Conservation (phyloP, 2,113 vertebrate genomes). For the Cheilinus undulatus region DNA sequence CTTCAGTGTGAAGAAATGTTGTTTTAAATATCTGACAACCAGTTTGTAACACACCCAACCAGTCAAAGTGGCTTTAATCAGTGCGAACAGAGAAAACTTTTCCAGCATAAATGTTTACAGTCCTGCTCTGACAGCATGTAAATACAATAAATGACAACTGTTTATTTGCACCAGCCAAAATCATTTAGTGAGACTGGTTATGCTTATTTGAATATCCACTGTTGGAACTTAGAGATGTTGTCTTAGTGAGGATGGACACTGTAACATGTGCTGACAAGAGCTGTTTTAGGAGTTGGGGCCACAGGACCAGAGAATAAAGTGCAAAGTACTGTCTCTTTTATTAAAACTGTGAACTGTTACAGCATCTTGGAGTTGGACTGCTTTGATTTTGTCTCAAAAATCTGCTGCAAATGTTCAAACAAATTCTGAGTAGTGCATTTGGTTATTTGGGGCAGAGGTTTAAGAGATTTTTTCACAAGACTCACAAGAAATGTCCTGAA, state of each 20-base stretch:
- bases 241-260: conserved; percentile 10
- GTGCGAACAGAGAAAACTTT: conserved; percentile 26
- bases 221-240: conserved; percentile 24
- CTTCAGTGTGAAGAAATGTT: neutral
- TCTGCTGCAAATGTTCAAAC: neutral
- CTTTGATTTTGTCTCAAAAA: neutral
- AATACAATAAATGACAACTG: conserved; percentile 38
- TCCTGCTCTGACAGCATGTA: conserved; percentile 36
- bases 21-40: conserved; percentile 5
- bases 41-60: neutral
- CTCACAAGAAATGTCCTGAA: too few species aligned
- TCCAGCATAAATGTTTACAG: conserved; percentile 52
- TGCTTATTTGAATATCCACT: conserved; percentile 41
- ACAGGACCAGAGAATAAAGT: neutral
- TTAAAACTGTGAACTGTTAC: neutral
- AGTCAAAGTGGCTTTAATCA: conserved; percentile 36
- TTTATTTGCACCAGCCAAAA: conserved; percentile 46
- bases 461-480: neutral
- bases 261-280: conserved; percentile 3
- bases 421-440: neutral
- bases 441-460: neutral
- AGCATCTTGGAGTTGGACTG: neutral
- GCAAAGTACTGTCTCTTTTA: neutral
- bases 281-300: neutral
- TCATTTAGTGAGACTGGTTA: conserved; percentile 16